phyloP scores from a whole-genome alignment of 2,113 vertebrate genomes.

The Urocynchramus pylzowi region DNA sequence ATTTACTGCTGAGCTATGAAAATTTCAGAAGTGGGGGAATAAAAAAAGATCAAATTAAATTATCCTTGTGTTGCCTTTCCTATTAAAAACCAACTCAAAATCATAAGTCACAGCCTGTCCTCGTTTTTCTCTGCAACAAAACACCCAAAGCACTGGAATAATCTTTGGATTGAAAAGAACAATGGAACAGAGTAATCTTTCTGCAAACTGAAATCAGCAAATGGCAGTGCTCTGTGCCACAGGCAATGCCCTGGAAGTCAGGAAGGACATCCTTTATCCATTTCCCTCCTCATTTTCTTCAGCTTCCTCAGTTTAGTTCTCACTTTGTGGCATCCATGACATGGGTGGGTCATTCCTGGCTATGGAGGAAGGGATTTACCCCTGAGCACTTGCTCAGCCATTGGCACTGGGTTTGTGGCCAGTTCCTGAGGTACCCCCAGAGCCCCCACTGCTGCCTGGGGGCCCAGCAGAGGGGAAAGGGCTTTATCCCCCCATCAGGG shows the following conservation, averaged over 20 bases:
- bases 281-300: neutral
- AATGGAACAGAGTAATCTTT: neutral
- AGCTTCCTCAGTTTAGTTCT: neutral
- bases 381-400: rapidly evolving
- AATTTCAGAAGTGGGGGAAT: neutral
- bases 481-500: neutral
- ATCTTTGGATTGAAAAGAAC: neutral
- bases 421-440: too few relatives aligned
- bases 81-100: neutral
- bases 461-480: neutral
- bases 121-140: neutral
- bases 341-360: neutral
- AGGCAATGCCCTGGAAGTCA: neutral
- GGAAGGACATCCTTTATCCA: neutral
- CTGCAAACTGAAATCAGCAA: neutral
- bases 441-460: neutral
- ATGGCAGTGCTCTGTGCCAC: neutral
- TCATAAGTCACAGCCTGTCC: neutral
- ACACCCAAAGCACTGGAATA: neutral
- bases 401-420: rapidly evolving
- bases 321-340: neutral
- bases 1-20: neutral
- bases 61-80: neutral
- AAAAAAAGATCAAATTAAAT: neutral
- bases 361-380: neutral